Conservation (phyloP, 2,888 invertebrate species). For the Strigamia crassipes region DNA sequence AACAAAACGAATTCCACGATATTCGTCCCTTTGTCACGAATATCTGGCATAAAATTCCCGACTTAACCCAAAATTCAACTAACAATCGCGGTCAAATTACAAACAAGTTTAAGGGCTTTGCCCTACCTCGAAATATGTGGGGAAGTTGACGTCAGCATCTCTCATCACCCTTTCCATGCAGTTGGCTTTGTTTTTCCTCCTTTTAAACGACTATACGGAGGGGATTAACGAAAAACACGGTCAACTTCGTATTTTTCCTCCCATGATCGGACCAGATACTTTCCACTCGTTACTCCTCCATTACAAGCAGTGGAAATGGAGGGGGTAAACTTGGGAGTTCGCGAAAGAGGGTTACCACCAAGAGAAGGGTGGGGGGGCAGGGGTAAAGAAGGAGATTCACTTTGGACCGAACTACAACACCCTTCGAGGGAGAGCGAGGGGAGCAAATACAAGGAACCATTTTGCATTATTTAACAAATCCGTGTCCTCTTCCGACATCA, state of each 20-base stretch:
- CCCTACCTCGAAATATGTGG: slow-evolving; percentile 5
- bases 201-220: not conserved
- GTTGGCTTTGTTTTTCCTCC: not conserved
- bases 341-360: not conserved
- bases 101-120: slow-evolving; percentile 21
- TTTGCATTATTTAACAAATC: not conserved
- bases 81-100: slow-evolving; percentile 21
- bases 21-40: too few species aligned
- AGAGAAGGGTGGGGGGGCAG: not conserved
- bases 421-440: not conserved
- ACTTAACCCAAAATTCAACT: not conserved
- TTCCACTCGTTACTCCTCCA: not conserved
- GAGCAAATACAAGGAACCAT: not conserved
- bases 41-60: not conserved
- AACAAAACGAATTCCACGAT: too few species aligned
- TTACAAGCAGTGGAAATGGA: slow-evolving; percentile 6
- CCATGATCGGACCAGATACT: not conserved
- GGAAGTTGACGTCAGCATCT: slow-evolving; percentile 17
- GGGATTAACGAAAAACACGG: not conserved
- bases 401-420: slow-evolving; percentile 21
- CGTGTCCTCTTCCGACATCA: too few species aligned
- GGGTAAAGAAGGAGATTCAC: not conserved
- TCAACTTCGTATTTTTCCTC: not conserved
- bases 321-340: not conserved
- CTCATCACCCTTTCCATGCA: slow-evolving; percentile 16